Conservation (phyloP, 2,113 vertebrate species). For the Procapra przewalskii region DNA sequence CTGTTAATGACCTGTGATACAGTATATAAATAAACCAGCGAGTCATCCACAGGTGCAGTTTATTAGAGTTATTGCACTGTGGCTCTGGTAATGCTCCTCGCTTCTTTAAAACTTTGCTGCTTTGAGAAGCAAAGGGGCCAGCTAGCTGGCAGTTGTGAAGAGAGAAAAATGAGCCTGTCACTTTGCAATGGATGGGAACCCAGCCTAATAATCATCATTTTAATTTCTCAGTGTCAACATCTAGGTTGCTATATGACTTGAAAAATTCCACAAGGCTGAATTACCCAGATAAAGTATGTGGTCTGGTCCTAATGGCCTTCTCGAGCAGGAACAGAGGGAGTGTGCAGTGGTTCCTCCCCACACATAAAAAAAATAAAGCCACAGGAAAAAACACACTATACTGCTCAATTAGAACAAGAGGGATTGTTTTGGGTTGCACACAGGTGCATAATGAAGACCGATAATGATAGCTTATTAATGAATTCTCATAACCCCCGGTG, state of each 20-base stretch:
- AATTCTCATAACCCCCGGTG: slow-evolving; percentile 61
- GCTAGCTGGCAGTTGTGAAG: slow-evolving; percentile 72
- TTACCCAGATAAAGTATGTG: slow-evolving; percentile 27
- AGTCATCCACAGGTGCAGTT: slow-evolving; percentile 82
- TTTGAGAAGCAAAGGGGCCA: slow-evolving; percentile 67
- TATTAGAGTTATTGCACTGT: slow-evolving; percentile 84
- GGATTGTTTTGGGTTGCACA: slow-evolving; percentile 60
- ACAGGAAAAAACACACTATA: slow-evolving; percentile 33
- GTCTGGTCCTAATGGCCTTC: slow-evolving; percentile 31
- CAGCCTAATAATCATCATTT: slow-evolving; percentile 77
- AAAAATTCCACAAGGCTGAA: slow-evolving; percentile 62
- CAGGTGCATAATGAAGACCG: slow-evolving; percentile 66
- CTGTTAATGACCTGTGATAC: slow-evolving; percentile 86
- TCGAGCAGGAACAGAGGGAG: slow-evolving; percentile 24
- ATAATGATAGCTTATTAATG: slow-evolving; percentile 75
- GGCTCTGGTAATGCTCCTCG: slow-evolving; percentile 73
- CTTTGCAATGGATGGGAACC: slow-evolving; percentile 57
- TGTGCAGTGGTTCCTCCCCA: slow-evolving; percentile 40
- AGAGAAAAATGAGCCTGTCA: slow-evolving; percentile 72
- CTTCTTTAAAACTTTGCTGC: slow-evolving; percentile 80
- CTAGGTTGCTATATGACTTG: slow-evolving; percentile 57
- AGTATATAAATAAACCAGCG: slow-evolving; percentile 83
- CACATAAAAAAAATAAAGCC: slow-evolving; percentile 66
- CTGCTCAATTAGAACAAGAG: slow-evolving; percentile 71
- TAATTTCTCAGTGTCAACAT: slow-evolving; percentile 76